phyloP scores from a whole-genome alignment of 1,140 invertebrate genomes.

The Hylaeus volcanicus region DNA sequence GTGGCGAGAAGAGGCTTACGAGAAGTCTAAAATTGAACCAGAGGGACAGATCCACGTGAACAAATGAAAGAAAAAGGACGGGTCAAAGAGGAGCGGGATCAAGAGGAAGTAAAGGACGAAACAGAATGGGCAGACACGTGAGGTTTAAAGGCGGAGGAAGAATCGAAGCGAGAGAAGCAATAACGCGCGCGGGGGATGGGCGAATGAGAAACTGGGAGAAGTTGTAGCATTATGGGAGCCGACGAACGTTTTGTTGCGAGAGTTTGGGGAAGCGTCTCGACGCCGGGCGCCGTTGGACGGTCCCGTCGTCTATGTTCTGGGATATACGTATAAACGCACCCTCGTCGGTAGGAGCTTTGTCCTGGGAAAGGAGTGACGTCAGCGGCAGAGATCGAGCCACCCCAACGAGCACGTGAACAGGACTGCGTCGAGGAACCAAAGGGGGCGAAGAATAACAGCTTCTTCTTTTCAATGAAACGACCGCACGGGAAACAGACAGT shows the following conservation, averaged over 20 bases:
- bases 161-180: not conserved
- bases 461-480: too few relatives aligned
- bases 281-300: constrained; percentile 11
- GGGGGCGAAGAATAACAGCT: too few relatives aligned
- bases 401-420: not conserved
- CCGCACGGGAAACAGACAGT: too few relatives aligned
- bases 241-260: constrained; percentile 6
- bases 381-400: not conserved
- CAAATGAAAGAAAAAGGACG: not conserved
- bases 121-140: too few relatives aligned
- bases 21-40: too few relatives aligned
- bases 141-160: not conserved
- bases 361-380: constrained; percentile 18
- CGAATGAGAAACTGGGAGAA: not conserved
- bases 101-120: not conserved
- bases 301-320: not conserved
- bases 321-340: not conserved
- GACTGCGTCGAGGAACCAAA: not conserved
- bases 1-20: too few relatives aligned
- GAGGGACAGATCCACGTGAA: too few relatives aligned
- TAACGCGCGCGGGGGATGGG: not conserved
- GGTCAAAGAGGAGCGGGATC: not conserved
- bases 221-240: constrained; percentile 4
- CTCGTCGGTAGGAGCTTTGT: constrained; percentile 8
- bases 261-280: constrained; percentile 27